Base-by-base conservation (phyloP, 2,888 invertebrate genomes). In the Brachyptera putata region DNA sequence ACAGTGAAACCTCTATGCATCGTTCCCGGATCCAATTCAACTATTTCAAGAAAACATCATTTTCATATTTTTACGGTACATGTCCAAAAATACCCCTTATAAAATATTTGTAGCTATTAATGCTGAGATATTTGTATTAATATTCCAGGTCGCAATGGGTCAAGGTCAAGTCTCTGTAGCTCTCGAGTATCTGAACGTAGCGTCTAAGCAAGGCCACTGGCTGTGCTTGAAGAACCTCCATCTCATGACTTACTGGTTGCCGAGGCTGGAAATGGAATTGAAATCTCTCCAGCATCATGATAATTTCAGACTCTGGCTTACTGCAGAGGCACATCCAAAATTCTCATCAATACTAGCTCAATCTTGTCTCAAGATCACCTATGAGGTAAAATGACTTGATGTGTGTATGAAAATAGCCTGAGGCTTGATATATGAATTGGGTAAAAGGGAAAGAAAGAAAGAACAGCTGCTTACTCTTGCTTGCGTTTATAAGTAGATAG, bases 141-240 rank as follows among this genome's bases (percentile, higher is more conserved):
- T n/a, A n/a, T n/a, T 7, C 9, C 72, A 87, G 82, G 81, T 92
- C 58, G 87, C 91, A 2, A 83, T 92, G 77, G 91, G 92, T 3
- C 86, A 87, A 74, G 91, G 89, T 14, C 88, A 89, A 74, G 84
- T 87, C 64, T 79, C 78, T 56, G 78, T 79, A 50, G 86, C 86
- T 0, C 68, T 87, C 59, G 73, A 79, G 49, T 75, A 79, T 25
- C 74, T 91, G 37, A 74, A 78, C 21, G 77, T 81, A 66, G 82
- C 84, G 39, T 79, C 84, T 1, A 73, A 77, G 63, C 74, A 77
- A 57, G 91, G 91, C 0, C 77, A 82, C 55, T 92, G 91, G 91
- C 71, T 92, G 48, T 86, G 89, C 67, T 75, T 92, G 63, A 90
- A 89, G 75, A 92, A 92, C 75, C 76, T 91, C 0, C 92, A 92